Evolutionary conservation across 1,140 invertebrate species (phyloP), one percentile per base, ranked within the genome.

Genomic region (Reticulitermes speratus): DNA sequence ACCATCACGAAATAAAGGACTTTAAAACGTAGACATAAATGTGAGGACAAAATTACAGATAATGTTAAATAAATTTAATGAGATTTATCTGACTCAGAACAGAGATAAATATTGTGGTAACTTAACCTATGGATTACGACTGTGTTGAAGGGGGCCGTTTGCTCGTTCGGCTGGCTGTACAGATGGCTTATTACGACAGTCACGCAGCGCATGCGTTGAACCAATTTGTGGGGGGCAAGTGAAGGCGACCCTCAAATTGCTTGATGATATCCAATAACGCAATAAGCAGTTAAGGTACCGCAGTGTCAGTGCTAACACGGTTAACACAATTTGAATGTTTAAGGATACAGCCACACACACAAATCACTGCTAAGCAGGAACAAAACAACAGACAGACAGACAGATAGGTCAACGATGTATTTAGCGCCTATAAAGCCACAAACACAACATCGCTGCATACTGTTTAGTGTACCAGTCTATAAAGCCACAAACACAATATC

Each of bases 161-260:
- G 8, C n/a, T 30, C n/a, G 65, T 75, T 75, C 1, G n/a, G n/a
- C n/a, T 8, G 65, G n/a, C 65, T 75, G 65, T 75, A 75, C 65
- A 75, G 65, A 30, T 30, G 14, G 25, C n/a, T 75, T 30, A 75
- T 75, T 75, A 75, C 65, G 12, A 75, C 2, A 19, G 65, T 75
- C 65, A 75, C 65, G 65, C 65, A 75, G 65, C 25, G n/a, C 7
- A 75, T 75, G 65, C 65, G n/a, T 75, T 75, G 65, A 75, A 75
- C 65, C 65, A 25, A 75, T 75, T 75, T 75, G 14, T 75, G 14
- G 65, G 65, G 65, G 65, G 65, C 65, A 75, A 75, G 65, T 30
- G 65, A 75, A 30, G 25, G n/a, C 65, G 65, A 75, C 65, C 65
- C 65, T 30, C n/a, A 75, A 30, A 75, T 30, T 75, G 65, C 65